Evolutionary conservation across 2,113 vertebrate genomes (phyloP).

Genomic region (Silurus meridionalis): DNA sequence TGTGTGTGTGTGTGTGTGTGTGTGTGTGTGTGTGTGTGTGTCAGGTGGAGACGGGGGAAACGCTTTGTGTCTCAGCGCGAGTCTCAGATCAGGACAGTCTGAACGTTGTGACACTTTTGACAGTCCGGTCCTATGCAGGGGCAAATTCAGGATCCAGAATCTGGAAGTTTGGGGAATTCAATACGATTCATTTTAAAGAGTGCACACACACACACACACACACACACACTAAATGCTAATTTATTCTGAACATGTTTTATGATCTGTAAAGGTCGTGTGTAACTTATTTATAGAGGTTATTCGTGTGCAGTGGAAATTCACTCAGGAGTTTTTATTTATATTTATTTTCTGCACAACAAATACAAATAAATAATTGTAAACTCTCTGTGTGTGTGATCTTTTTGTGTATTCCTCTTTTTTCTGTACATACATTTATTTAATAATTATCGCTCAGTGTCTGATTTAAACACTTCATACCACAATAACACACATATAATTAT

Average conservation of each 20-base stretch:
- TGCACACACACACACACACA: constrained; percentile 8
- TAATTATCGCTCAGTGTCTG: background rate
- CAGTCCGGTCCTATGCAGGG: constrained; percentile 78
- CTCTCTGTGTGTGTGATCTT: background rate
- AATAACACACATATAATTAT: background rate
- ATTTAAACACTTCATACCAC: background rate
- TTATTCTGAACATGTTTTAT: constrained; percentile 19
- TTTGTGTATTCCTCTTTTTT: background rate
- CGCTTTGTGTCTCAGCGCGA: constrained; percentile 71
- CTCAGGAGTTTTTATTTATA: background rate
- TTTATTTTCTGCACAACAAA: constrained; percentile 27
- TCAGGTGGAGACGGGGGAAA: constrained; percentile 81
- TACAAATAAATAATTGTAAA: background rate
- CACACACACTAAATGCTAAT: background rate
- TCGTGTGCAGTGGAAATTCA: background rate
- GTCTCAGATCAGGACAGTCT: constrained; percentile 71
- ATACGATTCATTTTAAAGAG: constrained; percentile 57
- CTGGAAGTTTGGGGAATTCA: constrained; percentile 84
- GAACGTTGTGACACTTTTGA: constrained; percentile 81
- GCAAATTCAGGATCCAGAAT: constrained; percentile 80
- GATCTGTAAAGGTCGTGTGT: constrained; percentile 3
- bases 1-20: background rate
- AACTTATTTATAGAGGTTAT: background rate
- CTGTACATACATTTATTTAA: background rate
- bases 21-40: constrained; percentile 18